Evolutionary conservation across 2,888 invertebrate species (phyloP), one percentile per base, ranked within the genome.

Genomic region (Calliphora vomitoria): DNA sequence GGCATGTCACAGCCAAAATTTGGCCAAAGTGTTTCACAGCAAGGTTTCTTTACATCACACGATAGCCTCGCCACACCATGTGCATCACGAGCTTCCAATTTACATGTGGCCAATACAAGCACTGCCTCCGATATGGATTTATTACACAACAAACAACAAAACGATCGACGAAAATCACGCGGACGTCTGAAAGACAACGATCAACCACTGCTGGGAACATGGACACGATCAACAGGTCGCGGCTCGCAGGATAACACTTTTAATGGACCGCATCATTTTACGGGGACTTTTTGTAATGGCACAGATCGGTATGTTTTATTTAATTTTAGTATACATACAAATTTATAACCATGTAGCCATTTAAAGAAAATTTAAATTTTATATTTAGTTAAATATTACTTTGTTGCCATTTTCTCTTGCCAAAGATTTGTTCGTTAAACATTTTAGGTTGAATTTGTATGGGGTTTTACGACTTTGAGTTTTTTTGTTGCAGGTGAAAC

Each of bases 71-170:
- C 96, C 90, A 95, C 95, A 90, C 95, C 95, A 91, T 95, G 96
- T 93, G 95, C 95, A 88, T 96, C 96, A 93, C 95, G 96, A 91
- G 95, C 93, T 90, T 93, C 93, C 90, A 94, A 90, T 93, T 92
- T 93, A 88, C 94, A 90, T 93, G 95, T 95, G 90, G 95, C 95
- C 91, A 92, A 91, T 90, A 92, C 91, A 92, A 95, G 95, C 90
- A 95, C 95, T 89, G 95, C 95, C 91, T 96, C 96, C 92, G 96
- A 97, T 94, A 95, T 96, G 94, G 97, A 97, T 94, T 95, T 97
- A 91, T 87, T 92, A 90, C 91, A 92, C 96, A 95, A 93, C 95
- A 95, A 91, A 87, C 88, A 89, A 85, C 87, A 88, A 82, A 82
- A 81, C 81, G 84, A 86, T 72, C 94, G 95, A 91, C 94, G 95